These are phyloP conservation scores for Andrena fulva DNA, from an alignment of 2,888 invertebrate species.

Conservation along the genomic window DNA sequence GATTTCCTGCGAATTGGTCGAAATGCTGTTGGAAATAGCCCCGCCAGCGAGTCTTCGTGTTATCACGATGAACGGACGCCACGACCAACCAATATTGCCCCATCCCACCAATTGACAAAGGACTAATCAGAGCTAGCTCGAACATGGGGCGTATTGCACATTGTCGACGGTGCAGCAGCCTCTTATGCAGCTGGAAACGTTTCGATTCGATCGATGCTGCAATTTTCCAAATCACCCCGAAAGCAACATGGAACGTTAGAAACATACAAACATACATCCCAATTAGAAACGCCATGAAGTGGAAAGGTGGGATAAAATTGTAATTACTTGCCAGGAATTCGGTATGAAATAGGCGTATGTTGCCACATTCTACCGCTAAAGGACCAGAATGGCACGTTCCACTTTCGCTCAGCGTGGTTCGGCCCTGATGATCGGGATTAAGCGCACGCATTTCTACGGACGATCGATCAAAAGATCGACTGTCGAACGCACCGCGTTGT, in stretches of 20 bases:
- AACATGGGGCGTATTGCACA: conserved; percentile 57
- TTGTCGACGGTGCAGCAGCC: conserved; percentile 7
- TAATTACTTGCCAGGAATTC: neutral
- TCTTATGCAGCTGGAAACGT: neutral
- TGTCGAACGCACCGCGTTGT: conserved; percentile 60
- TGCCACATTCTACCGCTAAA: neutral
- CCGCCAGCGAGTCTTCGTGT: conserved; percentile 43
- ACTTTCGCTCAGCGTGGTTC: conserved; percentile 3
- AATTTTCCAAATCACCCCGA: neutral
- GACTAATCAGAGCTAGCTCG: conserved; percentile 64
- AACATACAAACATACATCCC: no score
- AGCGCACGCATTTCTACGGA: conserved; percentile 44
- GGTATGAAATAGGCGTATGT: neutral
- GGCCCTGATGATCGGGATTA: conserved; percentile 15
- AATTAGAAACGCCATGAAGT: no score
- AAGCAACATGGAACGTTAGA: neutral
- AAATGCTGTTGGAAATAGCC: conserved; percentile 38
- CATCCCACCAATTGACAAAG: conserved; percentile 65
- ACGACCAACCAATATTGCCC: conserved; percentile 53
- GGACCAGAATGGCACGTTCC: conserved; percentile 2
- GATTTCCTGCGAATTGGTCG: conserved; percentile 28
- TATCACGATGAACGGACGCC: conserved; percentile 53
- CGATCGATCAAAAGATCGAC: conserved; percentile 78
- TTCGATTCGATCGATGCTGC: neutral
- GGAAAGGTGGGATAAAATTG: neutral